Conservation (phyloP, 1,140 invertebrate genomes). For the Drosophila elegans region DNA sequence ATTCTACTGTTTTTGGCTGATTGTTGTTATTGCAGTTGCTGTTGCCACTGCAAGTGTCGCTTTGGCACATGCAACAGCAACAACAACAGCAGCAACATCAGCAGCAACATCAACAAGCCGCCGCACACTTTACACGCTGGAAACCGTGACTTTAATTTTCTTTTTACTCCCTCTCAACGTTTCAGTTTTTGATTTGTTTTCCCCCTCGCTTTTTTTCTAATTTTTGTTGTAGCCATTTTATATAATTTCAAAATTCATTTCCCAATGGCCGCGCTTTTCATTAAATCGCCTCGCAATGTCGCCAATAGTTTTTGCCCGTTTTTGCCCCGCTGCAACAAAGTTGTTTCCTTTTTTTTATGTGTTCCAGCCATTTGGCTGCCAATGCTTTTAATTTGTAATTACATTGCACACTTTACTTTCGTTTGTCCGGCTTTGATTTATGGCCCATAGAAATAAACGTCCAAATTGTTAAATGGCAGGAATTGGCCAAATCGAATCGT, state of each 20-base stretch:
- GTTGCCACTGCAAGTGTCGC: conserved; percentile 63
- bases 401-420: conserved; percentile 77
- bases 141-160: conserved; percentile 83
- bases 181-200: conserved; percentile 71
- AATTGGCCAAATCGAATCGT: conserved; percentile 69
- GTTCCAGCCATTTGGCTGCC: conserved; percentile 23
- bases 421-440: conserved; percentile 76
- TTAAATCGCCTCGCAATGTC: conserved; percentile 74
- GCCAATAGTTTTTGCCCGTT: conserved; percentile 54
- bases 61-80: conserved; percentile 48
- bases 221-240: conserved; percentile 57
- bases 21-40: conserved; percentile 54
- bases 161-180: conserved; percentile 33
- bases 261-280: conserved; percentile 73
- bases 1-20: conserved; percentile 72
- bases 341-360: background rate
- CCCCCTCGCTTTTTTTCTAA: conserved; percentile 30
- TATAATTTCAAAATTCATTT: conserved; percentile 77
- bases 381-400: conserved; percentile 76
- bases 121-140: conserved; percentile 76
- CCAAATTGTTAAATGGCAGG: conserved; percentile 59
- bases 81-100: too few species aligned
- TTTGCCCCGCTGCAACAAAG: conserved; percentile 14
- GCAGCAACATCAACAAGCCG: conserved; percentile 17
- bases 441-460: conserved; percentile 59